Evolutionary conservation across 2,113 vertebrate genomes (phyloP).

Genomic region (Dicerorhinus sumatrensis): DNA sequence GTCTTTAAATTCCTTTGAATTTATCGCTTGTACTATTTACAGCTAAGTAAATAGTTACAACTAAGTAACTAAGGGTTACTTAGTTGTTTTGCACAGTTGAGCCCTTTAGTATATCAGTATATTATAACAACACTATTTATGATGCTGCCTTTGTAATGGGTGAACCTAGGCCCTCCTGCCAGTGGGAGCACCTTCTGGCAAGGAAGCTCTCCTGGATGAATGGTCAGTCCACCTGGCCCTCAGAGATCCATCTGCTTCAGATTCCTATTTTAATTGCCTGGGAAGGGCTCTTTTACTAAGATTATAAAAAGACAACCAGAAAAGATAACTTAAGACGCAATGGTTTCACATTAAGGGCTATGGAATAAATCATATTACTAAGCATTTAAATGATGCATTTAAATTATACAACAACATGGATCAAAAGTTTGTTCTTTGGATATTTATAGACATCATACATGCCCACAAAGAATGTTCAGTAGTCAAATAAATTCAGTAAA

Average conservation of each 20-base stretch:
- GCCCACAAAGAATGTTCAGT: neutral
- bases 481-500: neutral
- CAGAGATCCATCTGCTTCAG: neutral
- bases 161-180: neutral
- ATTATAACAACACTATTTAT: neutral
- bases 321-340: slow-evolving; percentile 9
- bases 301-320: neutral
- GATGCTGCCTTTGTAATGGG: neutral
- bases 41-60: too few species aligned
- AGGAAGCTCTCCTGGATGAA: neutral
- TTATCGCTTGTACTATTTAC: neutral
- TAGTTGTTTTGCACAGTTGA: neutral
- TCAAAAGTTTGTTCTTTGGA: slow-evolving; percentile 12
- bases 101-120: neutral
- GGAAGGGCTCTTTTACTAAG: slow-evolving; percentile 1
- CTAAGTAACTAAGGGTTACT: too few species aligned
- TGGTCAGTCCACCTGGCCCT: neutral
- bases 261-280: slow-evolving; percentile 6
- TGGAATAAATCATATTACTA: neutral
- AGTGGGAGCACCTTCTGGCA: neutral
- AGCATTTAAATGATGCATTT: neutral
- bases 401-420: slow-evolving; percentile 42
- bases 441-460: neutral
- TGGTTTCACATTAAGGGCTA: neutral
- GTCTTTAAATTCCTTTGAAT: neutral